Evolutionary conservation across 2,888 invertebrate species (phyloP).

Genomic region (Diarsia rubi): DNA sequence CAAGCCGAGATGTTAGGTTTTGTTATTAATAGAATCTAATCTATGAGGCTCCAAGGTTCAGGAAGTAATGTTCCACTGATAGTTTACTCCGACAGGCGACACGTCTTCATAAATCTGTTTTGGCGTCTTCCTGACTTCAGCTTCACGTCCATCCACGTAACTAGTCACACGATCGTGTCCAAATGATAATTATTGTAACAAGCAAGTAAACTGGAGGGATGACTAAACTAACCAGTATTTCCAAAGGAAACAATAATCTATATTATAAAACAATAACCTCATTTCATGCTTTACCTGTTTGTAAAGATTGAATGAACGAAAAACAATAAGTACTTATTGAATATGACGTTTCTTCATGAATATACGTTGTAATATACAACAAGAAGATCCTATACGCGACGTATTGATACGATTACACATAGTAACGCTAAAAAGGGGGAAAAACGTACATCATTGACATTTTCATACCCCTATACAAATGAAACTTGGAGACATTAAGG

Average conservation of each 20-base stretch:
- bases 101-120: conserved; percentile 16
- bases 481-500: conserved; percentile 30
- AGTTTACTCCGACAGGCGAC: background rate
- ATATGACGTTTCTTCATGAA: conserved; percentile 37
- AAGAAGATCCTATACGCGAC: too few species aligned
- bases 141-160: background rate
- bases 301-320: conserved; percentile 29
- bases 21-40: background rate
- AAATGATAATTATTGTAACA: conserved; percentile 22
- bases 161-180: conserved; percentile 33
- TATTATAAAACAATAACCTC: conserved; percentile 24
- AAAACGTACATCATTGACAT: conserved; percentile 35
- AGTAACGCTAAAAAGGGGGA: conserved; percentile 25
- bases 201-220: conserved; percentile 2
- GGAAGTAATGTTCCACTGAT: background rate
- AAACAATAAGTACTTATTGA: conserved; percentile 47
- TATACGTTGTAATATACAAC: conserved; percentile 26
- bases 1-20: too few species aligned
- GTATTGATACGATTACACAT: conserved; percentile 25
- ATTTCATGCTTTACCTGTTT: conserved; percentile 50
- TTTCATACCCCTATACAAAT: conserved; percentile 47
- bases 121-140: conserved; percentile 15
- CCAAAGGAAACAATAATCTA: conserved; percentile 34
- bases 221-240: conserved; percentile 16
- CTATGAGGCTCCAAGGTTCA: background rate